Percentiles rank a stretch among this genome's conserved stretches.
Conservation (phyloP, 2,888 invertebrate species). For the Neuroscelio doddi region DNA sequence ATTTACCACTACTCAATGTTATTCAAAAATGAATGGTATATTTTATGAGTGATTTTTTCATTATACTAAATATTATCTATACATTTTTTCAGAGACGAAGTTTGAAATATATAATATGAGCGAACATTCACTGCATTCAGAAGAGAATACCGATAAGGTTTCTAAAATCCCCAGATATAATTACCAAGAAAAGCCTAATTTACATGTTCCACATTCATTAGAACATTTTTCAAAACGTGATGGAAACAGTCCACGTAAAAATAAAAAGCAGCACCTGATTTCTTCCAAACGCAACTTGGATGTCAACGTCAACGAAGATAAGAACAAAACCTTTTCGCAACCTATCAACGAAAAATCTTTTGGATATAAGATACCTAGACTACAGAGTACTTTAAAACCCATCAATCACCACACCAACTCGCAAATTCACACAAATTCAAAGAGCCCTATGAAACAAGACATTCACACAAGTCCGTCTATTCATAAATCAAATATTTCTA, state of each 20-base stretch:
- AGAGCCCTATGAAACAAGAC: constrained; percentile 25
- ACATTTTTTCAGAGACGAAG: constrained; percentile 25
- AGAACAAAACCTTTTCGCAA: constrained; percentile 22
- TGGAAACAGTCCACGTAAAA: constrained; percentile 6
- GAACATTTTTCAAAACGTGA: constrained; percentile 4
- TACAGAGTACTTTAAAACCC: constrained; percentile 37
- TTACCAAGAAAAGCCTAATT: constrained; percentile 17
- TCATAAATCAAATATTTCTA: constrained; percentile 46
- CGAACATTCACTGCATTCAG: too few species aligned
- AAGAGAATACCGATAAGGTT: constrained; percentile 54
- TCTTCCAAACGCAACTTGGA: constrained; percentile 26
- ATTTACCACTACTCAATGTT: too few species aligned
- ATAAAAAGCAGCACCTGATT: constrained; percentile 24
- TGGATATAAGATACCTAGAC: constrained; percentile 49
- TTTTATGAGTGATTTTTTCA: too few species aligned
- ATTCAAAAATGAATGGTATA: too few species aligned
- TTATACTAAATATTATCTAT: too few species aligned
- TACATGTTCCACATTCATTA: constrained; percentile 7
- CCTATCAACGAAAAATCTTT: constrained; percentile 47
- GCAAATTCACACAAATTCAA: constrained; percentile 36
- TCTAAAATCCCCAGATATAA: constrained; percentile 12
- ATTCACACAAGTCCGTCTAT: constrained; percentile 38
- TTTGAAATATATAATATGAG: too few species aligned
- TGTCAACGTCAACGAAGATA: constrained; percentile 11
- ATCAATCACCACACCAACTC: constrained; percentile 29